Base-by-base conservation (phyloP, 2,113 vertebrate species). In the Synchiropus splendidus region DNA sequence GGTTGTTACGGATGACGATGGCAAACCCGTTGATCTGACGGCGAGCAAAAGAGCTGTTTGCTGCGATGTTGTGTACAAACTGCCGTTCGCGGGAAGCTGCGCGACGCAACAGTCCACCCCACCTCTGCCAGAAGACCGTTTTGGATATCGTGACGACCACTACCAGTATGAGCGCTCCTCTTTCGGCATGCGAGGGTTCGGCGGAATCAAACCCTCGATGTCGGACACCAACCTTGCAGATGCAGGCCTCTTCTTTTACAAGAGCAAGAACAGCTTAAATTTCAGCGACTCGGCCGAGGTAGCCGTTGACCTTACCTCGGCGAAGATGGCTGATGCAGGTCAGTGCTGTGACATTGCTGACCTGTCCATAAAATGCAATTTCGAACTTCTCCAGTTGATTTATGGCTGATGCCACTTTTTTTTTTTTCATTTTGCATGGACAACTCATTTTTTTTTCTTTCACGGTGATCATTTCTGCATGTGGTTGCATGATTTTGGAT, bases 221-320 rank as follows among this genome's bases (percentile, higher is more conserved):
- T 98, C 95, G 57, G 94, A 98, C 43, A 97, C 94, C 49, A 97
- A 97, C 74, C 85, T 98, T 64, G 90, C 90, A 17, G 92, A 96
- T 70, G 91, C 92, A 70, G 92, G 95, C 56, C 81, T 97, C 41
- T 96, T 97, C 81, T 75, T 92, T 21, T 96, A 95, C 73, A 94
- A 91, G 83, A 96, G 90, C 88, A 97, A 93, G 80, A 91, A 98
- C 76, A 89, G 88, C 72, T 92, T 92, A 88, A 90, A 92, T 87
- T 94, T 92, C 68, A 84, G 75, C 81, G 88, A 83, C 75, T 87
- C 87, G 61, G 82, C 85, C 67, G 95, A 96, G 16, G 86, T 87
- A 84, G 94, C 95, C 48, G 91, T 99, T 85, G 95, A 99, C 85
- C 91, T 99, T 75, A 94, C 94, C 61, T 92, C 95, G 78, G 86